phyloP scores from a whole-genome alignment of 2,888 invertebrate genomes.

The Drosophila tripunctata region DNA sequence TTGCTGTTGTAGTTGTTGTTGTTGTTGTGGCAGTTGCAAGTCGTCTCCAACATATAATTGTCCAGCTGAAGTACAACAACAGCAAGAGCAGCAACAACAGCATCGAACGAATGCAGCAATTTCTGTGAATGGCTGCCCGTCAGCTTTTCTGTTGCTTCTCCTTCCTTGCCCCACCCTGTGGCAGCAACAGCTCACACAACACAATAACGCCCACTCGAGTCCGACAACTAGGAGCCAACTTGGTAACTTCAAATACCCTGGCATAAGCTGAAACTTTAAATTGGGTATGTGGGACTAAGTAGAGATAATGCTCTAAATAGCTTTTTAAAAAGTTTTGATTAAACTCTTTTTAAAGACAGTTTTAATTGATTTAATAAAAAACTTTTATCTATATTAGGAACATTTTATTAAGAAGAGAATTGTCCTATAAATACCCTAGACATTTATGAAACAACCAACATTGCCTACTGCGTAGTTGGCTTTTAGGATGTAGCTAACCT shows the following conservation, averaged over 20 bases:
- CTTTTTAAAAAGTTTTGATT: background rate
- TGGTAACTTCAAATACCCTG: constrained; percentile 2
- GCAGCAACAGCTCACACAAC: constrained; percentile 2
- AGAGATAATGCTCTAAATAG: background rate
- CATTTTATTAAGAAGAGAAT: too few species aligned
- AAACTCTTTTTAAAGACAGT: background rate
- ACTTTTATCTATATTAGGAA: too few species aligned
- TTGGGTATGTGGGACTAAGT: background rate
- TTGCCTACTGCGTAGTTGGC: too few species aligned
- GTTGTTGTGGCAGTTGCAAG: constrained; percentile 50
- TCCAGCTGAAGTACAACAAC: constrained; percentile 25
- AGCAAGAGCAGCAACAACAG: constrained; percentile 20
- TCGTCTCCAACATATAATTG: constrained; percentile 41
- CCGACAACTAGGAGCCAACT: constrained; percentile 41
- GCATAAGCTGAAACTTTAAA: background rate
- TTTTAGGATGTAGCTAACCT: too few species aligned
- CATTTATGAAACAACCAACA: too few species aligned
- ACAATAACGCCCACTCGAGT: constrained; percentile 20
- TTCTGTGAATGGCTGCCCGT: constrained; percentile 63
- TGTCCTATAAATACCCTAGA: too few species aligned
- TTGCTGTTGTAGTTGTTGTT: constrained; percentile 23
- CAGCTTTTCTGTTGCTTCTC: background rate
- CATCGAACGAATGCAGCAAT: constrained; percentile 55
- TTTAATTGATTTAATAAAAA: too few species aligned
- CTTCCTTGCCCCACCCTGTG: background rate